Evolutionary conservation across 2,888 invertebrate genomes (phyloP).

Genomic region (Pocota personata): DNA sequence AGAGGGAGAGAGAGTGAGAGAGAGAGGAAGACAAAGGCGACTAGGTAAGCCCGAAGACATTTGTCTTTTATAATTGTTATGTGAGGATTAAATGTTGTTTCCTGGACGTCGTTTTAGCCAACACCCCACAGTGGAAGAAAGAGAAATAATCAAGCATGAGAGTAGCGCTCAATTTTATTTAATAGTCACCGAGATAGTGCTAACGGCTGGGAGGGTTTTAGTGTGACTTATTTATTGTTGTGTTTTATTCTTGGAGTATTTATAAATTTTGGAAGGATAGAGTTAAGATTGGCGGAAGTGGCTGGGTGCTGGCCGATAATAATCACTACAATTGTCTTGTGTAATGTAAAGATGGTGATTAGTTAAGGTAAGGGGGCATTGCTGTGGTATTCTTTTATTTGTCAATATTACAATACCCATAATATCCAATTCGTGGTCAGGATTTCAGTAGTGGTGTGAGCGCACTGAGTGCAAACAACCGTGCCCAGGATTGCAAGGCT

Average conservation of each 20-base stretch:
- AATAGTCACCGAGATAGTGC: conserved; percentile 23
- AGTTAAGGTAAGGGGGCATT: no score
- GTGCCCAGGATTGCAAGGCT: no score
- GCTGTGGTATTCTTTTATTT: no score
- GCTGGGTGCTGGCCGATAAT: no score
- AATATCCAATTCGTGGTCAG: no score
- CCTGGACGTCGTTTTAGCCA: conserved; percentile 6
- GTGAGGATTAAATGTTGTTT: conserved; percentile 66
- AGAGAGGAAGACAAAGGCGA: conserved; percentile 22
- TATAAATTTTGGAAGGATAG: background rate
- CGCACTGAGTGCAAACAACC: no score
- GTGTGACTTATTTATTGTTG: conserved; percentile 21
- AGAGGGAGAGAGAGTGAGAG: no score
- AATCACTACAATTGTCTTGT: no score
- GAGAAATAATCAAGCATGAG: conserved; percentile 21
- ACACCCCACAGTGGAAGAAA: background rate
- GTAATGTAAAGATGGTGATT: no score
- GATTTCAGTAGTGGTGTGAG: no score
- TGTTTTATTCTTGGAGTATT: background rate
- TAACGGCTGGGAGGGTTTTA: conserved; percentile 12
- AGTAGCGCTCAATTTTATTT: conserved; percentile 16
- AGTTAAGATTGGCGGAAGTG: background rate
- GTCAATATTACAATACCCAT: no score
- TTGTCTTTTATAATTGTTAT: conserved; percentile 72
- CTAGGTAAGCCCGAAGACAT: conserved; percentile 55